Conservation (phyloP, 53 echinoderm and acorn worm genomes). For the Holothuria scabra region DNA sequence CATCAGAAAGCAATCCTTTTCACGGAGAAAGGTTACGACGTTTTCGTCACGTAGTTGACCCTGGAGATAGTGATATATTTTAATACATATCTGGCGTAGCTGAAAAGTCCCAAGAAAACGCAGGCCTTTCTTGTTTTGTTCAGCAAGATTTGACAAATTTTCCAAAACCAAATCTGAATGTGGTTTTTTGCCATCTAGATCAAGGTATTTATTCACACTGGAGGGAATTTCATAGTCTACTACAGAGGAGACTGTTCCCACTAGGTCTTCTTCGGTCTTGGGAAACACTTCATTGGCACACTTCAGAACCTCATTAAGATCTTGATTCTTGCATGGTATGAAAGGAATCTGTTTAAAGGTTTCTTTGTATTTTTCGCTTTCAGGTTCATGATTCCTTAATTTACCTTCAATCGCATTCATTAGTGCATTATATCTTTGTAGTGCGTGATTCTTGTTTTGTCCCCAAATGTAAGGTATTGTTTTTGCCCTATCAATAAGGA, state of each 20-base stretch:
- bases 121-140: background rate
- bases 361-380: background rate
- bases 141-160: constrained; percentile 36
- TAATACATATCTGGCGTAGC: background rate
- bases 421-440: background rate
- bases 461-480: background rate
- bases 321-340: background rate
- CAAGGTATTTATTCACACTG: constrained; percentile 35
- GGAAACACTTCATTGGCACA: constrained; percentile 31
- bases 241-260: constrained; percentile 24
- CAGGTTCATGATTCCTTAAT: background rate
- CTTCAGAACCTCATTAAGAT: background rate
- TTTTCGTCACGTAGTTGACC: background rate
- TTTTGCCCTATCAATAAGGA: constrained; percentile 3
- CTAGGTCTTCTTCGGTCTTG: background rate
- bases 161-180: constrained; percentile 27
- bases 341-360: background rate
- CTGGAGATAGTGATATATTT: constrained; percentile 32
- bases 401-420: background rate
- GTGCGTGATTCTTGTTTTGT: background rate
- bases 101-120: background rate
- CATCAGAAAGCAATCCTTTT: constrained; percentile 29
- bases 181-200: constrained; percentile 38
- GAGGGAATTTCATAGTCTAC: constrained; percentile 1
- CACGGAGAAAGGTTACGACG: background rate